Base-by-base conservation (phyloP, 2,113 vertebrate genomes). In the Cryptomyrus ogoouensis region DNA sequence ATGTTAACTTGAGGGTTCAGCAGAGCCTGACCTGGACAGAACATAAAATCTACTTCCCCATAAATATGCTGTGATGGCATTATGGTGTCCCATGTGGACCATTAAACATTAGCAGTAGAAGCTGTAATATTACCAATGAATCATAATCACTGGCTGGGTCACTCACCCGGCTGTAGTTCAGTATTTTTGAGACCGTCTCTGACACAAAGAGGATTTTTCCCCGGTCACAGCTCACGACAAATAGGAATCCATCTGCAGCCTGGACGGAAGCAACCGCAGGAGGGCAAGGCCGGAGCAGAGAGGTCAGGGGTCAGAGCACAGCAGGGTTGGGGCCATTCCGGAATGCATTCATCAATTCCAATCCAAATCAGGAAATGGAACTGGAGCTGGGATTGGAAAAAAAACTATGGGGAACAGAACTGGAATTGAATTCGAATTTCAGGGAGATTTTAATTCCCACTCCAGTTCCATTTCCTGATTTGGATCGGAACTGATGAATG, bases 151-250 rank as follows among this genome's bases (percentile, higher is more conserved):
- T 27, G 47, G 13, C 83, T 27, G 24, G 39, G 62, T 56, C 90
- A 94, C 92, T 88, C 93, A 98, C 97, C 95, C 96, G 96, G 93
- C 95, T 96, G 93, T 97, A 98, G 93, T 97, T 97, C 90, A 98
- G 96, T 90, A 96, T 98, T 96, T 97, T 97, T 88, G 95, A 96
- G 92, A 98, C 95, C 27, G 97, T 97, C 93, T 98, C 97, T 1
- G 97, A 98, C 92, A 98, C 97, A 95, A 98, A 98, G 90, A 97
- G 94, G 91, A 98, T 97, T 95, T 97, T 98, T 91, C 97, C 97
- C 93, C 97, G 96, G 94, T 98, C 97, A 92, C 97, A 98, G 94
- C 97, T 97, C 92, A 98, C 97, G 89, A 98, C 97, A 94, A 98
- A 98, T 3, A 98, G 96, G 95, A 98, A 98, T 49, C 97, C 97